These are phyloP conservation scores for Echinometra lucunter DNA, from an alignment of 53 echinoderm and acorn worm genomes.

Conservation along the genomic window DNA sequence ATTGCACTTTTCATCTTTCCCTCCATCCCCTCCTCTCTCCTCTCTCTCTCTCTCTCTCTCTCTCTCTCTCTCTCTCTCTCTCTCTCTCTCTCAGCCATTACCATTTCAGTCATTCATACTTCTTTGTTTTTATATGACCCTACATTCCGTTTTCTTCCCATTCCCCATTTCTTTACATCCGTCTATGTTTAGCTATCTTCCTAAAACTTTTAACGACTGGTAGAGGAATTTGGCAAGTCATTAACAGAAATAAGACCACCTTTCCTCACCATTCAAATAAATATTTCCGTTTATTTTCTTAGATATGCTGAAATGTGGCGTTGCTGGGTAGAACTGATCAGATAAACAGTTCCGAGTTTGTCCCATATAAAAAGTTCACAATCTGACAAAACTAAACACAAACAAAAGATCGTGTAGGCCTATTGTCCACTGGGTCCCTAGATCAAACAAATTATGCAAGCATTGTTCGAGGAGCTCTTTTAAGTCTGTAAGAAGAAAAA, in stretches of 20 bases:
- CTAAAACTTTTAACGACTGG: background rate
- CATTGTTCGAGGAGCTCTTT: background rate
- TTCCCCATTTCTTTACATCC: background rate
- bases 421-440: background rate
- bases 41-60: background rate
- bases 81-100: background rate
- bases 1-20: background rate
- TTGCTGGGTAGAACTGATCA: slow-evolving; percentile 12
- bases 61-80: slow-evolving; percentile 3
- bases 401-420: slow-evolving; percentile 34
- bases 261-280: background rate
- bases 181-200: background rate
- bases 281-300: slow-evolving; percentile 35
- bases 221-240: slow-evolving; percentile 7
- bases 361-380: background rate
- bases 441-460: slow-evolving; percentile 30
- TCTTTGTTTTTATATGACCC: background rate
- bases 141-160: background rate
- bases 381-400: background rate
- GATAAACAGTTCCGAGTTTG: background rate
- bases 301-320: slow-evolving; percentile 38
- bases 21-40: background rate
- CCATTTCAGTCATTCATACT: background rate
- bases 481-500: slow-evolving; percentile 1
- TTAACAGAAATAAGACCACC: slow-evolving; percentile 38